phyloP scores from a whole-genome alignment of 2,797 vertebrate genomes.

The Rallus crepitans region DNA sequence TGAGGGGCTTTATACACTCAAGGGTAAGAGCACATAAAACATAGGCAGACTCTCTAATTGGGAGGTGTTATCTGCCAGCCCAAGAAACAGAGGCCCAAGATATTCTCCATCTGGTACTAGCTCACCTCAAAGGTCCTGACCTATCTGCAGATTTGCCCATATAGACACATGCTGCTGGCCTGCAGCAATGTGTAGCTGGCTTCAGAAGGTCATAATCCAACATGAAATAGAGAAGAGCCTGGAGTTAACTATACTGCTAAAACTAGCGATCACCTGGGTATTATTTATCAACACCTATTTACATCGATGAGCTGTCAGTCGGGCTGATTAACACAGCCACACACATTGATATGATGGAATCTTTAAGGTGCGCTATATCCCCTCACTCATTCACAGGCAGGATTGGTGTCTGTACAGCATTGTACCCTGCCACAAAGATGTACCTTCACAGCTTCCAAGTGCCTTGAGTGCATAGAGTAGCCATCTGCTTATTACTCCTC shows the following conservation, averaged over 20 bases:
- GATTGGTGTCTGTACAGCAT: background rate
- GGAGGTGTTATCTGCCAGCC: background rate
- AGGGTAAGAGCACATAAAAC: background rate
- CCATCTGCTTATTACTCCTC: background rate
- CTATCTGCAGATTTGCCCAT: background rate
- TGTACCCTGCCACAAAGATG: background rate
- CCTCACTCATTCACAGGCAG: background rate
- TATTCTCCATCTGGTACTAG: background rate
- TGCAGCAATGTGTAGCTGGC: background rate
- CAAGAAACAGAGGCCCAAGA: background rate
- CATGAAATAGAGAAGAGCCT: background rate
- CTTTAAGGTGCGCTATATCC: background rate
- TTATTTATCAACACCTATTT: background rate
- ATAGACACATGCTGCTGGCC: background rate
- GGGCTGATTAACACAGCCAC: fast-evolving
- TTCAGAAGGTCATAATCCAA: background rate
- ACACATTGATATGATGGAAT: fast-evolving
- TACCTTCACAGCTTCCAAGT: background rate
- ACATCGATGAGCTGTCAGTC: fast-evolving
- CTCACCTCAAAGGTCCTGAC: background rate
- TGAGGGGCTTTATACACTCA: background rate
- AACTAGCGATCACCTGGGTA: background rate
- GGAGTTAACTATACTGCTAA: background rate
- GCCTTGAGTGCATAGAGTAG: background rate
- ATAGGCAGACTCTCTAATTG: fast-evolving